phyloP scores from a whole-genome alignment of 2,113 vertebrate species.

The Micronisus gabar region DNA sequence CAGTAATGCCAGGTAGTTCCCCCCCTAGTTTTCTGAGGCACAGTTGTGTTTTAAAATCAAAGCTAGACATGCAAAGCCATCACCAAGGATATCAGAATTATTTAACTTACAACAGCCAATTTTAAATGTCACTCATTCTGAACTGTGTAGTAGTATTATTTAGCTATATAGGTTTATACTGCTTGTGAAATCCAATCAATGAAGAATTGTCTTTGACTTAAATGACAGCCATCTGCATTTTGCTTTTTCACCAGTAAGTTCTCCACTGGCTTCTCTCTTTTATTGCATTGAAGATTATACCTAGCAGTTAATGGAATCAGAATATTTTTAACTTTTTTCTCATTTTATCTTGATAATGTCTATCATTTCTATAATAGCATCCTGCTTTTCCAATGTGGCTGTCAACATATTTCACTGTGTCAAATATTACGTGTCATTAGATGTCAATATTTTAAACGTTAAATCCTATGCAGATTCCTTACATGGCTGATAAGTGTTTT shows the following conservation, averaged over 20 bases:
- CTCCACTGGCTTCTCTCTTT: background rate
- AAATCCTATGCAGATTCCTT: background rate
- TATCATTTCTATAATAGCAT: background rate
- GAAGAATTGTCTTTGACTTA: background rate
- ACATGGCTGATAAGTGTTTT: background rate
- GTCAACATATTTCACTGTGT: background rate
- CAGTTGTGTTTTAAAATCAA: background rate
- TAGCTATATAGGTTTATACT: background rate
- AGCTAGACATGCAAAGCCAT: background rate
- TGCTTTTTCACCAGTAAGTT: background rate
- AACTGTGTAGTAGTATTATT: conserved; percentile 32
- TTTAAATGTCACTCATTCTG: conserved; percentile 56
- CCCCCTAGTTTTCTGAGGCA: background rate
- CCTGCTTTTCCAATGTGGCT: background rate
- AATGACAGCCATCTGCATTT: background rate
- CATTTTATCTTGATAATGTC: background rate
- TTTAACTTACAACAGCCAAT: background rate
- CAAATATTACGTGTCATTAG: background rate
- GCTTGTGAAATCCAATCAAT: background rate
- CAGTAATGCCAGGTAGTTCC: background rate
- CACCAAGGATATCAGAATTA: background rate
- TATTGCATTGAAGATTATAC: background rate
- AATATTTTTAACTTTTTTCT: background rate
- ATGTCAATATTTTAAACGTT: background rate
- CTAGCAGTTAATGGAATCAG: background rate